Conservation (phyloP, 1,140 invertebrate species). For the Trypoxylus dichotomus region DNA sequence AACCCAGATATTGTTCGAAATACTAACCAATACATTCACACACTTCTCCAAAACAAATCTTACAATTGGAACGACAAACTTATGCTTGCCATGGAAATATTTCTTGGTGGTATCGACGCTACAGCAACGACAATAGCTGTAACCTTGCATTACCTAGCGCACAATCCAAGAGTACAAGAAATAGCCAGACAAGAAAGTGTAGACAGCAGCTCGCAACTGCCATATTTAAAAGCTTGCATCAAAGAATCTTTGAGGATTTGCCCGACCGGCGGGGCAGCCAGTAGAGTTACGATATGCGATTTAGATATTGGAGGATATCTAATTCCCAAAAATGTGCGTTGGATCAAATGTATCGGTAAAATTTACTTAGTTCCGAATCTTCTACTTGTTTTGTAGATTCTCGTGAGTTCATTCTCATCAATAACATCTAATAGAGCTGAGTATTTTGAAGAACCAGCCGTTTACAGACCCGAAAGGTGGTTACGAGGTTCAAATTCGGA, state of each 20-base stretch:
- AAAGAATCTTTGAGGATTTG: constrained; percentile 66
- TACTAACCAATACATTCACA: constrained; percentile 46
- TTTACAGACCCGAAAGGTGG: constrained; percentile 58
- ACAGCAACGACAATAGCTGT: constrained; percentile 45
- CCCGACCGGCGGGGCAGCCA: constrained; percentile 55
- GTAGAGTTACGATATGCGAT: constrained; percentile 54
- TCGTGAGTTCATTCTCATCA: constrained; percentile 55
- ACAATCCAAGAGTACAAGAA: constrained; percentile 41
- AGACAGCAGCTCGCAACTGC: not conserved
- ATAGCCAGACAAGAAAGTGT: constrained; percentile 34
- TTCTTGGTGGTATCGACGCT: constrained; percentile 54
- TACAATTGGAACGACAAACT: constrained; percentile 45
- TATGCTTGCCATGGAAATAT: constrained; percentile 51
- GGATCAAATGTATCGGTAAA: not conserved
- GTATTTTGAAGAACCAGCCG: constrained; percentile 54
- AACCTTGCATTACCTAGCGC: constrained; percentile 45
- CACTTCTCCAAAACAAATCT: constrained; percentile 46
- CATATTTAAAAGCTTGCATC: constrained; percentile 67
- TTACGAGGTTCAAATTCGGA: constrained; percentile 48
- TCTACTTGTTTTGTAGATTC: constrained; percentile 49
- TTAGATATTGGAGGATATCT: constrained; percentile 54
- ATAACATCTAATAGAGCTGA: constrained; percentile 49
- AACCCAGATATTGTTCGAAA: constrained; percentile 29
- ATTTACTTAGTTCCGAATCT: not conserved
- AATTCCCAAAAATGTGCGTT: constrained; percentile 56